Conservation (phyloP, 2,113 vertebrate species). For the Mormyrus iriodes region DNA sequence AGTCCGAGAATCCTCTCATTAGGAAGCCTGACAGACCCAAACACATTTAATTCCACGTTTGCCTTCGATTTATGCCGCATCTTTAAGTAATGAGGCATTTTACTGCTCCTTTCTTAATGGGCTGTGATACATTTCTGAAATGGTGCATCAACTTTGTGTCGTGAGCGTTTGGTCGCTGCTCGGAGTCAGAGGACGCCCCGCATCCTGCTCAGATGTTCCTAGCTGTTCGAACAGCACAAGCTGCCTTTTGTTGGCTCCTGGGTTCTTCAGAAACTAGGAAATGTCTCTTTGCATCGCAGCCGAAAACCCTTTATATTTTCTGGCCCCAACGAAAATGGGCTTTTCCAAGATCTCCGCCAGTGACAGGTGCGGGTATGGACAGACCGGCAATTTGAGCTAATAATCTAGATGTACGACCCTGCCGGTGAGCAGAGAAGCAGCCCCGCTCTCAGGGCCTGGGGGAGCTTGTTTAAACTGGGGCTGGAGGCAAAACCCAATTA, state of each 20-base stretch:
- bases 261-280: not conserved
- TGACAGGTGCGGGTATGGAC: not conserved
- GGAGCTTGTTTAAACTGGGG: conserved; percentile 15
- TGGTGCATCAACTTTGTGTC: not conserved
- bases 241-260: not conserved
- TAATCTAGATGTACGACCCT: conserved; percentile 1
- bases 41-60: conserved; percentile 6
- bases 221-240: not conserved
- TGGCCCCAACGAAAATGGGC: not conserved
- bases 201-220: not conserved
- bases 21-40: not conserved
- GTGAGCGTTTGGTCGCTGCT: no score
- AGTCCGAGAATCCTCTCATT: not conserved
- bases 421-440: not conserved
- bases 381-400: conserved; percentile 8
- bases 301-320: not conserved
- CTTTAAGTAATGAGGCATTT: conserved; percentile 24
- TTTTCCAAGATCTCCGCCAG: not conserved
- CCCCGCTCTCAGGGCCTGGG: not conserved
- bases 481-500: conserved; percentile 18
- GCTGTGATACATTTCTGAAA: conserved; percentile 11
- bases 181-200: not conserved
- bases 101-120: not conserved
- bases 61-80: conserved; percentile 16
- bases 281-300: not conserved